Percentiles rank a stretch among this genome's conserved stretches.
These are phyloP conservation scores for Bradypodion ventrale DNA, from an alignment of 2,797 vertebrate species.

Conservation along the genomic window DNA sequence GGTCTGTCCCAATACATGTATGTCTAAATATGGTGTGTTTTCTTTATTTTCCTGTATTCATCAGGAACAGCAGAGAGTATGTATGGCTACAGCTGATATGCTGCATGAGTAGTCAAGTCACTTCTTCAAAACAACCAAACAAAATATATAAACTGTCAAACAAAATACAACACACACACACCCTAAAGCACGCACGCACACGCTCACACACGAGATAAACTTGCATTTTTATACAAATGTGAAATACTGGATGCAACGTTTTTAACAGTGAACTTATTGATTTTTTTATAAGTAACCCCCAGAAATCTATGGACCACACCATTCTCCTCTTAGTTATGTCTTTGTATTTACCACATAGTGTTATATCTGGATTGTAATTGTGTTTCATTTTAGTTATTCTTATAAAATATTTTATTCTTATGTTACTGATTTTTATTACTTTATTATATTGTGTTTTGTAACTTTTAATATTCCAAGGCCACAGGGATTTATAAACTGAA, in stretches of 20 bases:
- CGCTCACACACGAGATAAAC: too few relatives aligned
- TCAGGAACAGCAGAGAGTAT: slow-evolving; percentile 27
- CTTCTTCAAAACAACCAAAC: background rate
- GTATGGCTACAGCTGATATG: slow-evolving; percentile 16
- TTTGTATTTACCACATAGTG: background rate
- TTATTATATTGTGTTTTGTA: background rate
- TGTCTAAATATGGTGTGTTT: slow-evolving; percentile 20
- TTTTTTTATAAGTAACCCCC: background rate
- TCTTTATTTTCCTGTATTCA: slow-evolving; percentile 40
- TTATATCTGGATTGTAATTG: background rate
- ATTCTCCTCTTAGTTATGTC: background rate
- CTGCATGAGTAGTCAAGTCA: background rate
- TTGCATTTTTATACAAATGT: background rate
- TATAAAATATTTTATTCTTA: background rate
- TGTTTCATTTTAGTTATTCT: background rate
- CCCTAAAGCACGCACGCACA: too few relatives aligned
- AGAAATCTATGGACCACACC: background rate
- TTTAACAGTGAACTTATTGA: background rate
- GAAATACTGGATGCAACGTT: background rate
- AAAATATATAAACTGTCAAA: background rate
- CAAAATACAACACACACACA: too few relatives aligned
- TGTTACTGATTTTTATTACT: background rate
- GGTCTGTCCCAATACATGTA: background rate
- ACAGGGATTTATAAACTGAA: background rate
- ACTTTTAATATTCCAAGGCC: background rate